phyloP scores from a whole-genome alignment of 1,140 invertebrate species.

The Drosophila oshimai region DNA sequence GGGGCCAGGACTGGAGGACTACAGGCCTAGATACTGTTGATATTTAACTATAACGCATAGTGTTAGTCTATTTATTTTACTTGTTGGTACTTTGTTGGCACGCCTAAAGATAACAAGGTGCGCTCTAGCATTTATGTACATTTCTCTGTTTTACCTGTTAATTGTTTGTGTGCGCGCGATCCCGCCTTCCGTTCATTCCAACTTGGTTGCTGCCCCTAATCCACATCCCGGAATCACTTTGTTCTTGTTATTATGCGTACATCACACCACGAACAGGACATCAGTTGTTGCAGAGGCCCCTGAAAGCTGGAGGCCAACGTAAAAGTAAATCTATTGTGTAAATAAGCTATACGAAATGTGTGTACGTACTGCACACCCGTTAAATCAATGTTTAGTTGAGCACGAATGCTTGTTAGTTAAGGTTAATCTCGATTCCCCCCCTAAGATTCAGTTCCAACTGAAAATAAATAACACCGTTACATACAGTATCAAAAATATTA shows the following conservation, averaged over 20 bases:
- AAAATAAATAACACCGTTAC: constrained; percentile 33
- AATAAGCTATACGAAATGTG: constrained; percentile 13
- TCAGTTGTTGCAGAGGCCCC: not conserved
- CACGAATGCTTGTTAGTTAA: constrained; percentile 20
- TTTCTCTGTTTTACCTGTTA: constrained; percentile 63
- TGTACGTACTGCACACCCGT: not conserved
- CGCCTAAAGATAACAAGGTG: constrained; percentile 13
- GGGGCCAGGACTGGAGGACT: constrained; percentile 6
- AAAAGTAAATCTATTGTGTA: constrained; percentile 18
- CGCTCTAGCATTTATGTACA: constrained; percentile 52
- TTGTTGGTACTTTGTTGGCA: constrained; percentile 47
- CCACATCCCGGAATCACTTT: not conserved
- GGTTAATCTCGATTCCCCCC: constrained; percentile 1
- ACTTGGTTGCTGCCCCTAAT: not conserved
- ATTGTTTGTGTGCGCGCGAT: constrained; percentile 44
- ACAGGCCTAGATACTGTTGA: constrained; percentile 26
- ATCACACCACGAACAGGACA: not conserved
- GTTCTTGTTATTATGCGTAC: constrained; percentile 10
- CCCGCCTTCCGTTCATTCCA: constrained; percentile 28
- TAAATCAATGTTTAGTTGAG: constrained; percentile 18
- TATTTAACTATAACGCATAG: constrained; percentile 28
- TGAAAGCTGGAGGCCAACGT: constrained; percentile 4
- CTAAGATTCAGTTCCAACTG: constrained; percentile 17
- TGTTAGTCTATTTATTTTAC: constrained; percentile 64
- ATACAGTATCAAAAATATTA: not conserved